Evolutionary conservation across 1,140 invertebrate species (phyloP).

Genomic region (Drosophila virilis): DNA sequence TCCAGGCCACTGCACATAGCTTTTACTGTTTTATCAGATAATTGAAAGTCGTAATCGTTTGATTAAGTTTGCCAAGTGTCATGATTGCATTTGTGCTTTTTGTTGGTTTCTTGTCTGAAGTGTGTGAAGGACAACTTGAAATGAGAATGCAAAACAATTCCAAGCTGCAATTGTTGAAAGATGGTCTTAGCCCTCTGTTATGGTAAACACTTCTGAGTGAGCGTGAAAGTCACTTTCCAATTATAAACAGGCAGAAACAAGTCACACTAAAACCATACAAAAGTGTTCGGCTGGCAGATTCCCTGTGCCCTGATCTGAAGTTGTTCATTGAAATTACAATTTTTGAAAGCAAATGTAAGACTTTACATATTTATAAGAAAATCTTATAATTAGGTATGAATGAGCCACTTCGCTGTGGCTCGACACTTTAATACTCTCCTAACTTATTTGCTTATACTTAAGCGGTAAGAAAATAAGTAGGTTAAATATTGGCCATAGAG

Average conservation of each 20-base stretch:
- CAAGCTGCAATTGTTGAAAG: neutral
- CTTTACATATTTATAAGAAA: no score
- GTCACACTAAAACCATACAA: neutral
- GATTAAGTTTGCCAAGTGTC: slow-evolving; percentile 76
- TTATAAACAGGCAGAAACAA: neutral
- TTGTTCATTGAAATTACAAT: no score
- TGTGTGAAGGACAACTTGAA: slow-evolving; percentile 14
- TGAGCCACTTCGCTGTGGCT: no score
- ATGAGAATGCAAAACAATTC: neutral
- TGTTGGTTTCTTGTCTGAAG: neutral
- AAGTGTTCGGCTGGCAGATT: neutral
- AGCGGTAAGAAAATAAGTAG: no score
- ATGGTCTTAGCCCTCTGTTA: neutral
- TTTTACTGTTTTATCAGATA: slow-evolving; percentile 73
- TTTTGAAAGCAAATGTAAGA: no score
- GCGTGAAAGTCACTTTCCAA: slow-evolving; percentile 2
- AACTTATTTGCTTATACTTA: no score
- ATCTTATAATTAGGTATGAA: no score
- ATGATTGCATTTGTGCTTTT: slow-evolving; percentile 67
- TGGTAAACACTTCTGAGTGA: neutral
- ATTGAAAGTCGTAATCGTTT: slow-evolving; percentile 80
- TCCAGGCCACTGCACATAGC: slow-evolving; percentile 34
- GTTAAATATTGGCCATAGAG: no score
- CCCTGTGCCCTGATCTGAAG: neutral
- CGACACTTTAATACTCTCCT: no score